These are phyloP conservation scores for Caenorhabditis sinica DNA, from an alignment of 2,888 invertebrate genomes.

Conservation along the genomic window DNA sequence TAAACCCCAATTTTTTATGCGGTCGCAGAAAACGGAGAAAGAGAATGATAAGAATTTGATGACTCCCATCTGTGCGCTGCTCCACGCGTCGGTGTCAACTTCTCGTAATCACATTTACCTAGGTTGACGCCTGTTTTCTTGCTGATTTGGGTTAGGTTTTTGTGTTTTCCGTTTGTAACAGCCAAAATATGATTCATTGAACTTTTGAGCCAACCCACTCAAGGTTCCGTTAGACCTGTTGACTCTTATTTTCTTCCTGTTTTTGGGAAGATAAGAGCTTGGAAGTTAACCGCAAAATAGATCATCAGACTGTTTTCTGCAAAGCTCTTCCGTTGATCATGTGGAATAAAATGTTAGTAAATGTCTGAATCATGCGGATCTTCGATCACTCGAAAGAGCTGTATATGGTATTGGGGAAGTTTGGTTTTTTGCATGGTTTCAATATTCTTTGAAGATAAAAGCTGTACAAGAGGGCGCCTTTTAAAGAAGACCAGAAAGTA, in stretches of 20 bases:
- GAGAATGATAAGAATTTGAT: constrained; percentile 42
- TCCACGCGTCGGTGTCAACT: constrained; percentile 15
- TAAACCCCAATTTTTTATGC: constrained; percentile 35
- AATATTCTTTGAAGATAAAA: no score
- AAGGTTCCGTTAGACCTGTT: background rate
- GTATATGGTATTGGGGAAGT: no score
- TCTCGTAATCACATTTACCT: constrained; percentile 26
- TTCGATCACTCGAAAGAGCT: no score
- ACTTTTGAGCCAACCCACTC: background rate
- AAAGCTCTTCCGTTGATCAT: background rate
- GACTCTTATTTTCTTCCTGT: background rate
- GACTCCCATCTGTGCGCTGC: background rate
- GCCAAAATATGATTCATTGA: background rate
- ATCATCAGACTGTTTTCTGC: background rate
- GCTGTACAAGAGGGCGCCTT: no score
- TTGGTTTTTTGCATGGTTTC: no score
- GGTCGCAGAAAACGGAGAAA: constrained; percentile 9
- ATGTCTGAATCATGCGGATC: no score
- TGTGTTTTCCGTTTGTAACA: background rate
- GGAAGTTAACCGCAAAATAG: background rate
- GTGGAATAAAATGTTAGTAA: background rate
- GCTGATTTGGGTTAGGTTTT: background rate
- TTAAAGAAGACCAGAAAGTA: no score
- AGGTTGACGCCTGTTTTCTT: constrained; percentile 10
- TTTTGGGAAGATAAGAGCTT: background rate